Conservation (phyloP, 2,113 vertebrate genomes). For the Aramus guarauna region DNA sequence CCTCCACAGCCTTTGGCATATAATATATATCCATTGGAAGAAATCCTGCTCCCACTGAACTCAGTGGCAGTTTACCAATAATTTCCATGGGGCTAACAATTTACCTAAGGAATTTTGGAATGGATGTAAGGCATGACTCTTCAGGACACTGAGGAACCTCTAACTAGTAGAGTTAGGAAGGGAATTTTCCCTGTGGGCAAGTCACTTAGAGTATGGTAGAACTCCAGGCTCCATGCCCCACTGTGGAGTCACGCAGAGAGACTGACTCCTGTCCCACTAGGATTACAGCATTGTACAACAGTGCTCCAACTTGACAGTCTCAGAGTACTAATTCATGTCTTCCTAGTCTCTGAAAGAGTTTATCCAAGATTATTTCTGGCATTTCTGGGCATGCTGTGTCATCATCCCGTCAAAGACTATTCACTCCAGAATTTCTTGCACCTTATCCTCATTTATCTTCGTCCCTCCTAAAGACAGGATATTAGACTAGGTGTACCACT, state of each 20-base stretch:
- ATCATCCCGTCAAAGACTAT: background rate
- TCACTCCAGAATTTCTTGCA: background rate
- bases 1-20: background rate
- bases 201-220: background rate
- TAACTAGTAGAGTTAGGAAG: background rate
- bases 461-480: background rate
- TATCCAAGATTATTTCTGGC: background rate
- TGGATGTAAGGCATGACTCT: background rate
- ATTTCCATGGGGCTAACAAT: background rate
- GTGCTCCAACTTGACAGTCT: background rate
- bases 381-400: background rate
- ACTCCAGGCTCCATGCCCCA: background rate
- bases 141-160: background rate
- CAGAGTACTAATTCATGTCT: background rate
- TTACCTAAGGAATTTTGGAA: background rate
- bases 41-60: background rate
- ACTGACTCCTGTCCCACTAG: background rate
- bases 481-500: background rate
- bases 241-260: background rate
- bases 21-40: background rate
- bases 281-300: background rate
- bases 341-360: background rate
- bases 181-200: background rate
- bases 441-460: background rate
- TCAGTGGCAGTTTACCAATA: background rate